Percentiles rank a stretch among this genome's conserved stretches.
These are phyloP conservation scores for Solenodon paradoxus DNA, from an alignment of 2,113 vertebrate species.

Conservation along the genomic window DNA sequence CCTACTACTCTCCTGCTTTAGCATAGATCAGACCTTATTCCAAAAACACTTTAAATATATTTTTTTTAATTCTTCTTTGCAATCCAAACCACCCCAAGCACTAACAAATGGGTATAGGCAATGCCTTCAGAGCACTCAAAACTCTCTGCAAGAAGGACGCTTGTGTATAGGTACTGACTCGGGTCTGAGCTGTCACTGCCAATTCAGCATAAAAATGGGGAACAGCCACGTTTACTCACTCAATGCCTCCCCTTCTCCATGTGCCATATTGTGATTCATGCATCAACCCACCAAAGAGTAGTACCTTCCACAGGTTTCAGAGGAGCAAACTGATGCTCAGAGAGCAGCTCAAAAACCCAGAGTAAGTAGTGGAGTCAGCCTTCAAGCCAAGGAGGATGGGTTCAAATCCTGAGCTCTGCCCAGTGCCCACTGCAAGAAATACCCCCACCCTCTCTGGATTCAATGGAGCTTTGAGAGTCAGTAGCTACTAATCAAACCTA, in stretches of 20 bases:
- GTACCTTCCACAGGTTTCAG: not conserved
- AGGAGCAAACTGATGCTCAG: not conserved
- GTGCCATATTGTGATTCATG: not conserved
- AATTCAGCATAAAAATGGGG: not conserved
- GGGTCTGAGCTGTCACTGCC: not conserved
- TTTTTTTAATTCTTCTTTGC: not conserved
- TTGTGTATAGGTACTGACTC: not conserved
- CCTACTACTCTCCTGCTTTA: not conserved
- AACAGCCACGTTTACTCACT: not conserved
- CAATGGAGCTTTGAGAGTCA: not conserved
- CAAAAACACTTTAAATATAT: not conserved
- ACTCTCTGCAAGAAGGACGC: not conserved
- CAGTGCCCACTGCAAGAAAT: not conserved
- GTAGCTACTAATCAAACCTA: not conserved
- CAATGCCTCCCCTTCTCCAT: not conserved
- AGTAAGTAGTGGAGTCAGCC: not conserved
- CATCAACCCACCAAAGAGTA: not conserved
- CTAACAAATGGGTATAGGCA: not conserved
- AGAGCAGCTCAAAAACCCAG: not conserved
- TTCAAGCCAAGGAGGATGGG: not conserved
- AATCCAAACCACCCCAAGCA: not conserved
- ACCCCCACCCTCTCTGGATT: not conserved
- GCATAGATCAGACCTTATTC: not conserved
- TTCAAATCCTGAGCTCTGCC: not conserved
- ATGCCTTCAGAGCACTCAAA: not conserved